A percentile compares a stretch with the other conserved stretches of the same genome.
These are phyloP conservation scores for Hirtodrosophila histrioides DNA, from an alignment of 2,888 invertebrate species.

Conservation along the genomic window DNA sequence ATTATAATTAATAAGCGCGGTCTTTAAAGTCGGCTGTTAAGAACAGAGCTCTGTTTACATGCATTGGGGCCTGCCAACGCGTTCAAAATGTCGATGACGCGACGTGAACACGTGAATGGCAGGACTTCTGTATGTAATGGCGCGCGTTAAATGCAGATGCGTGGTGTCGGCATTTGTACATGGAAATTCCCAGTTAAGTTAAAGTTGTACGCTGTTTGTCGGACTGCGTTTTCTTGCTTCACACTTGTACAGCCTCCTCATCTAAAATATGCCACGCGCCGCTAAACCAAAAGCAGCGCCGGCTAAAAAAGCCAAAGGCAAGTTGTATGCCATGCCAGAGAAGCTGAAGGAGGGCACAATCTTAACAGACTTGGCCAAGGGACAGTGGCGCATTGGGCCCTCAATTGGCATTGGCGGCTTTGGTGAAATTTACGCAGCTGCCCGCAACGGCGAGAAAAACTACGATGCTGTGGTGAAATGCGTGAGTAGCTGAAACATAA, in stretches of 20 bases:
- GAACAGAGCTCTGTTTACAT: conserved; percentile 4
- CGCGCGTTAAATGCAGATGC: conserved; percentile 33
- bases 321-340: conserved; percentile 82
- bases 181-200: background rate
- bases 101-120: conserved; percentile 13
- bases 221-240: background rate
- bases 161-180: conserved; percentile 16
- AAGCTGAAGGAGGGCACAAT: conserved; percentile 87
- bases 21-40: conserved; percentile 1
- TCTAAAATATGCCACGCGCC: conserved; percentile 72
- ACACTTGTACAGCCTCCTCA: background rate
- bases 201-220: conserved; percentile 2
- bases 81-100: conserved; percentile 2
- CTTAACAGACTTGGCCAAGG: conserved; percentile 90
- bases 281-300: conserved; percentile 59
- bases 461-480: conserved; percentile 92
- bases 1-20: background rate
- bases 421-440: conserved; percentile 95
- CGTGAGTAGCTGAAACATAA: conserved; percentile 85
- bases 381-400: conserved; percentile 93
- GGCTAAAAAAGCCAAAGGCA: conserved; percentile 74
- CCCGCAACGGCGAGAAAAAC: conserved; percentile 86
- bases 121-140: conserved; percentile 20
- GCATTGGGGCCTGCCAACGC: conserved; percentile 15
- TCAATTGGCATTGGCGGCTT: conserved; percentile 97